Percentiles rank a stretch among this genome's conserved stretches.
Evolutionary conservation across 2,888 invertebrate genomes (phyloP).

Genomic region (Sepioteuthis lessoniana): DNA sequence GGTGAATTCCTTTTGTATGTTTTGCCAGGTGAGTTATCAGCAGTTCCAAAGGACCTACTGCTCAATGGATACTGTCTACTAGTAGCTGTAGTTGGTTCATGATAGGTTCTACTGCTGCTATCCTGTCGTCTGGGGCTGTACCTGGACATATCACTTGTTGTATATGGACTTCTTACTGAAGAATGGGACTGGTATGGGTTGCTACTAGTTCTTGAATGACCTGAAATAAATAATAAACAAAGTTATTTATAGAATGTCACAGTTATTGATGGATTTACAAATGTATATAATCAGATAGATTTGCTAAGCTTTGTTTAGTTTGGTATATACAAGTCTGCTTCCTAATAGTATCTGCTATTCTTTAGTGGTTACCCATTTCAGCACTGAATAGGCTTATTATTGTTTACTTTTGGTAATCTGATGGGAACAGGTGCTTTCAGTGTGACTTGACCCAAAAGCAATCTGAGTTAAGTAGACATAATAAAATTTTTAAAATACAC

Average conservation of each 20-base stretch:
- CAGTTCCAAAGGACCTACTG: neutral
- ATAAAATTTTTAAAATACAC: too few species aligned
- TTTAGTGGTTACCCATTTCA: too few species aligned
- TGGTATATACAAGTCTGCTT: too few species aligned
- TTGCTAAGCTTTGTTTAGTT: too few species aligned
- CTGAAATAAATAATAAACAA: neutral
- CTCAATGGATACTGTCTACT: neutral
- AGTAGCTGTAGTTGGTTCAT: neutral
- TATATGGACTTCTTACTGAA: neutral
- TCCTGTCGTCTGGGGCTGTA: conserved; percentile 43
- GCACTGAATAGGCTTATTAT: too few species aligned
- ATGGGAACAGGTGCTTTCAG: too few species aligned
- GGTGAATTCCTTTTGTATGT: neutral
- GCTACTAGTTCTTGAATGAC: conserved; percentile 45
- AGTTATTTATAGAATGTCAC: neutral
- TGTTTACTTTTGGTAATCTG: too few species aligned
- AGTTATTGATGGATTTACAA: too few species aligned
- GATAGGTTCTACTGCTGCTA: neutral
- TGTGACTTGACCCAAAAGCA: too few species aligned
- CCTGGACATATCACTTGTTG: conserved; percentile 24
- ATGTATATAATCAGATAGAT: too few species aligned
- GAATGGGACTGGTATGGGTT: neutral
- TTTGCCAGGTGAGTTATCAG: conserved; percentile 25
- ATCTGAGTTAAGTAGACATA: too few species aligned
- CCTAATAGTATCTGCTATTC: too few species aligned